phyloP scores from a whole-genome alignment of 1,140 invertebrate genomes.

The Eubasilissa regina region DNA sequence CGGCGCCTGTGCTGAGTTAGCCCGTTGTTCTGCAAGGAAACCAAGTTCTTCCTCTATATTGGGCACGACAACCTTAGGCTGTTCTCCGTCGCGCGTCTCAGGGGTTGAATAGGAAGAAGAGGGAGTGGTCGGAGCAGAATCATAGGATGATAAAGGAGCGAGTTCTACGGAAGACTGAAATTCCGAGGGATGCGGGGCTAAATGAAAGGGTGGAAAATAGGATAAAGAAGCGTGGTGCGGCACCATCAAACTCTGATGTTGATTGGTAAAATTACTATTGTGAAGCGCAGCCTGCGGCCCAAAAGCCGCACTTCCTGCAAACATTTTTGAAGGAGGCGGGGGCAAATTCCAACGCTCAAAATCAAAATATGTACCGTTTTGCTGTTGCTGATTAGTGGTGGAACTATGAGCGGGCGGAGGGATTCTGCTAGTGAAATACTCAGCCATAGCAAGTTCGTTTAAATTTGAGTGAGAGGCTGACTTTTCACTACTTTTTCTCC shows the following conservation, averaged over 20 bases:
- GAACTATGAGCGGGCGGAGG: conserved; percentile 81
- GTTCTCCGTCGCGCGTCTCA: conserved; percentile 76
- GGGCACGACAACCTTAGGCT: conserved; percentile 86
- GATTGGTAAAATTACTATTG: conserved; percentile 75
- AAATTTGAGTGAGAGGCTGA: conserved; percentile 65
- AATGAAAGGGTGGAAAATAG: conserved; percentile 81
- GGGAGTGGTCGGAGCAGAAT: conserved; percentile 67
- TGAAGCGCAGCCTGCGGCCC: conserved; percentile 73
- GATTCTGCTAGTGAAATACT: conserved; percentile 75
- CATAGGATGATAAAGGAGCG: conserved; percentile 75
- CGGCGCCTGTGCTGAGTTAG: conserved; percentile 71
- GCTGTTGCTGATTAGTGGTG: conserved; percentile 76
- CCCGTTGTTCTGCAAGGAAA: conserved; percentile 79
- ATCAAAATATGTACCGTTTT: conserved; percentile 81
- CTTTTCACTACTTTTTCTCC: conserved; percentile 74
- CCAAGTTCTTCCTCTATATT: conserved; percentile 89
- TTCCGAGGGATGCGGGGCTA: conserved; percentile 75
- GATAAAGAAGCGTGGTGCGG: conserved; percentile 77
- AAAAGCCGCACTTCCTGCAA: conserved; percentile 73
- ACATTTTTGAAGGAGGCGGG: conserved; percentile 79
- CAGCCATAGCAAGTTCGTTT: conserved; percentile 73
- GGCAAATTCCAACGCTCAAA: conserved; percentile 83
- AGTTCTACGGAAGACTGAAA: conserved; percentile 79
- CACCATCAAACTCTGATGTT: conserved; percentile 77
- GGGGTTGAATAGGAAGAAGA: conserved; percentile 70